A percentile compares a stretch with the other conserved stretches of the same genome.
Conservation (phyloP, 2,888 invertebrate genomes). For the Dorcus parallelipipedus region DNA sequence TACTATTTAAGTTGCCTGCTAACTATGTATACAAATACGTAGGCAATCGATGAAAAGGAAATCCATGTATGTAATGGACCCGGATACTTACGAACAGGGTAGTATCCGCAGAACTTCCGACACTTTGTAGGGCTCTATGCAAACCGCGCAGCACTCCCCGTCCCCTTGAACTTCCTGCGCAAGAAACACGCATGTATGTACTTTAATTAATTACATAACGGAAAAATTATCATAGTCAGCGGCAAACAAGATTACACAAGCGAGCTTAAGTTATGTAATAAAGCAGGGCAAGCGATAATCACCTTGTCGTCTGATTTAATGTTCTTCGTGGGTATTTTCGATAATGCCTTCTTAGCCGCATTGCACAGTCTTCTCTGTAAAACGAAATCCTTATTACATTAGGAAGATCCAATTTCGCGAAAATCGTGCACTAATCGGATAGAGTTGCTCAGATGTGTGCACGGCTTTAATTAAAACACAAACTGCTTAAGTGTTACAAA, state of each 20-base stretch:
- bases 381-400: slow-evolving; percentile 7
- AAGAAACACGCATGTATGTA: slow-evolving; percentile 8
- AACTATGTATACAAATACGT: too few species aligned
- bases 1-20: too few species aligned
- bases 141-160: slow-evolving; percentile 91
- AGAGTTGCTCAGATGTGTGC: too few species aligned
- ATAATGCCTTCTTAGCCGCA: slow-evolving; percentile 90
- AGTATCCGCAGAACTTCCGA: slow-evolving; percentile 83
- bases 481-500: background rate
- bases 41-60: too few species aligned
- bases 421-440: background rate
- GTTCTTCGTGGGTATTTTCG: slow-evolving; percentile 87
- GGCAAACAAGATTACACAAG: slow-evolving; percentile 1
- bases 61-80: too few species aligned
- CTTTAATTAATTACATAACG: background rate
- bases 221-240: slow-evolving; percentile 1
- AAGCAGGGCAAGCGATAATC: background rate
- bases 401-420: background rate
- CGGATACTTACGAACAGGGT: slow-evolving; percentile 78
- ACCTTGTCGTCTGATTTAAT: slow-evolving; percentile 79
- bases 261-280: background rate
- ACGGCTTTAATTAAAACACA: background rate
- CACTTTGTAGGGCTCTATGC: slow-evolving; percentile 88
- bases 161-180: slow-evolving; percentile 74
- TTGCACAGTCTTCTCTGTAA: slow-evolving; percentile 82